phyloP scores from a whole-genome alignment of 1,140 invertebrate genomes.

The Pseudomyrmex concolor region DNA sequence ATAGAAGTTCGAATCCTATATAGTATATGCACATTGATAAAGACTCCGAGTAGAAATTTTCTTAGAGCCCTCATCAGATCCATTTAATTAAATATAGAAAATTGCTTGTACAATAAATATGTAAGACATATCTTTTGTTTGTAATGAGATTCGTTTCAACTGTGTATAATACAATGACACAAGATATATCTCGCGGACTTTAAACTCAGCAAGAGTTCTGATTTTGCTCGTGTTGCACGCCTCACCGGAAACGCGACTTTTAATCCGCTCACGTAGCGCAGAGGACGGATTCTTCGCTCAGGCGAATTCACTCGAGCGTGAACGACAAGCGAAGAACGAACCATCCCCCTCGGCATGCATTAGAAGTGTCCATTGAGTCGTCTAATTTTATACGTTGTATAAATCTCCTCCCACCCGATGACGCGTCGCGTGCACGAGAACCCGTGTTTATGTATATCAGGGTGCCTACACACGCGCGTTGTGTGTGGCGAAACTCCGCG shows the following conservation, averaged over 20 bases:
- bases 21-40: too few relatives aligned
- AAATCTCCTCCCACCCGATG: slow-evolving; percentile 74
- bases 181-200: too few relatives aligned
- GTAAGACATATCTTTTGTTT: too few relatives aligned
- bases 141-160: too few relatives aligned
- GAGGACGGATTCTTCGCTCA: slow-evolving; percentile 18
- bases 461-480: slow-evolving; percentile 64
- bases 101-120: too few relatives aligned
- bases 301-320: slow-evolving; percentile 33
- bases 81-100: too few relatives aligned
- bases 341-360: slow-evolving; percentile 22
- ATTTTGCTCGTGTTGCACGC: background rate
- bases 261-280: slow-evolving; percentile 31
- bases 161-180: too few relatives aligned
- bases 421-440: slow-evolving; percentile 50
- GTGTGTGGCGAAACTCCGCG: slow-evolving; percentile 23
- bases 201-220: background rate
- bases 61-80: too few relatives aligned
- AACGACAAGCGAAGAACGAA: slow-evolving; percentile 18
- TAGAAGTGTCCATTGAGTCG: slow-evolving; percentile 37
- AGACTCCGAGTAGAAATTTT: too few relatives aligned
- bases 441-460: slow-evolving; percentile 61
- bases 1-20: too few relatives aligned
- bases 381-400: slow-evolving; percentile 66
- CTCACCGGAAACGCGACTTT: slow-evolving; percentile 39